Evolutionary conservation across 2,797 vertebrate genomes (phyloP), one percentile per base, ranked within the genome.

Genomic region (Selene dorsalis): DNA sequence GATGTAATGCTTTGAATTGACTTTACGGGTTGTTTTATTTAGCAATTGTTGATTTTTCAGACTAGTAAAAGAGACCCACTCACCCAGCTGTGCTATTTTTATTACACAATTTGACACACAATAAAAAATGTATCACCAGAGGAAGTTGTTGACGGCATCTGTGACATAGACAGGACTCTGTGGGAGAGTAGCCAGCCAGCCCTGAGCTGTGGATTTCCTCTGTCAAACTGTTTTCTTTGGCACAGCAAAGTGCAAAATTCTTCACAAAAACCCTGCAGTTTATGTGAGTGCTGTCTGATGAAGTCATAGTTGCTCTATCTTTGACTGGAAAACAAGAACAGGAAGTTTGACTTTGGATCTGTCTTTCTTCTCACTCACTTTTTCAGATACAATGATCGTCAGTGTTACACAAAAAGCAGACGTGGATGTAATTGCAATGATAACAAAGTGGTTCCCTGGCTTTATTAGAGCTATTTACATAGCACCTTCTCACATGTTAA

Each of bases 131-230:
- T 80, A 20, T 48, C 45, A 48, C 18, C 18, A 48, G 82, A 87
- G 86, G 83, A 90, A 87, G 88, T 79, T 69, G 79, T 86, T 85
- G 77, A 73, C 66, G 75, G 72, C 65, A 69, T 79, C 69, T 59
- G 48, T 79, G 70, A 79, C 75, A 68, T 73, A 80, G 65, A 59
- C 32, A 7, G 56, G 57, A 32, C 26, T 78, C 22, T 12, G 50
- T 66, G 60, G 7, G 47, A 50, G 55, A 80, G 61, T 73, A 63
- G 32, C 52, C 72, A 57, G 70, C 32, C 68, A 35, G 68, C 69
- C 41, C 53, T 6, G 16, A 63, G 58, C 77, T 70, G 55, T 84
- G 63, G 75, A 38, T 84, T 89, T 87, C 78, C 78, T 86, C 77
- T 53, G 38, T 26, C 53, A 0, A 30, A 22, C 52, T 82, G 82